A percentile compares a stretch with the other conserved stretches of the same genome.
These are phyloP conservation scores for Otolemur garnettii DNA, from an alignment of 2,113 vertebrate genomes.

Conservation along the genomic window DNA sequence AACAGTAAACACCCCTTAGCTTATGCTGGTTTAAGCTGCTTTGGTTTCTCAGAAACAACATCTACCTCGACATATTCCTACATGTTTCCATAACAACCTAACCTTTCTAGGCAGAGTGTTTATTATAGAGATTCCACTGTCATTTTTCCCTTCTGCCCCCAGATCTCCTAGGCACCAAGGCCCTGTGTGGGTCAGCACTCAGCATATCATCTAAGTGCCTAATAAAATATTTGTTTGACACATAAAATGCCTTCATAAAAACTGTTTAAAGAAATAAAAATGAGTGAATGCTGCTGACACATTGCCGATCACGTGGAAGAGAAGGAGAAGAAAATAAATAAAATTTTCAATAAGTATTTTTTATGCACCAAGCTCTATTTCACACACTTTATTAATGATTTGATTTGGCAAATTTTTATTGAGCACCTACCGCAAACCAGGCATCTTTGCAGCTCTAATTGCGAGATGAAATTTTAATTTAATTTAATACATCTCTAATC, in stretches of 20 bases:
- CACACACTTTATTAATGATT: not conserved
- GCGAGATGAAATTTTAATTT: not conserved
- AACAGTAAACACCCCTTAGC: not conserved
- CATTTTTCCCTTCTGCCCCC: not conserved
- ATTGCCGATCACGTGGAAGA: not conserved
- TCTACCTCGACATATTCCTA: not conserved
- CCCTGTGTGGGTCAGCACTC: not conserved
- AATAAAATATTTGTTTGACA: not conserved
- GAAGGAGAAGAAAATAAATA: not conserved
- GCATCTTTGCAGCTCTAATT: not conserved
- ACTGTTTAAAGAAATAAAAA: not conserved
- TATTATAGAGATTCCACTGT: not conserved
- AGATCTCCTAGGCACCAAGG: not conserved
- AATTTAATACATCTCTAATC: not conserved
- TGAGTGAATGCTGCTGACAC: not conserved
- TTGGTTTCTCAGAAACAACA: constrained; percentile 1
- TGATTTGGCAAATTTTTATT: not conserved
- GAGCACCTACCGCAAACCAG: not conserved
- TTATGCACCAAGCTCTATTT: not conserved
- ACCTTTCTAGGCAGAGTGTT: not conserved
- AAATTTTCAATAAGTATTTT: not conserved
- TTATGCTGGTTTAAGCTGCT: not conserved
- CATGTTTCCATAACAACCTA: constrained; percentile 33
- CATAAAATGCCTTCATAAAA: not conserved
- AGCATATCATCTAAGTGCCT: not conserved